Evolutionary conservation across 2,797 vertebrate species (phyloP), one percentile per base, ranked within the genome.

Genomic region (Aulostomus chinensis): DNA sequence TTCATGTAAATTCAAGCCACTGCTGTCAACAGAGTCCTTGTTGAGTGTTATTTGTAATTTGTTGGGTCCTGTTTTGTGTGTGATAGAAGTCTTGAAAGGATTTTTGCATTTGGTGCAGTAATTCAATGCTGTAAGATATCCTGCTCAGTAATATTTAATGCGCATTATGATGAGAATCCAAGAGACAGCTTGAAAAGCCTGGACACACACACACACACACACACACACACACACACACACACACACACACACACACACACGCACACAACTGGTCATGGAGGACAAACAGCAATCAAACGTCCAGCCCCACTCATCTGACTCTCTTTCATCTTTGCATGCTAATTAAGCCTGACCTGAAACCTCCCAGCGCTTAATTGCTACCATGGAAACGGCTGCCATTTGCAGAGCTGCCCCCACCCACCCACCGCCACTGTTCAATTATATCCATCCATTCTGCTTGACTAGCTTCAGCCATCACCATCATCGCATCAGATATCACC

Each of bases 301-400:
- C 51, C 58, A 35, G 63, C 53, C 41, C 49, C 48, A 72, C 50
- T 70, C 36, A 11, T 53, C 49, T 59, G 55, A 67, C 53, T 67
- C 66, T 47, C 77, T 84, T 89, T 90, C 67, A 90, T 88, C 84
- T 87, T 70, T 80, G 70, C 76, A 82, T 84, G 84, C 81, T 84
- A 83, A 89, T 88, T 88, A 83, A 83, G 83, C 84, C 84, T 68
- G 80, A 84, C 80, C 80, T 77, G 66, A 80, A 88, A 83, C 73
- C 72, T 80, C 57, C 67, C 32, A 67, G 77, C 38, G 57, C 63
- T 81, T 86, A 88, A 88, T 87, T 83, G 83, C 84, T 80, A 24
- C 87, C 78, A 82, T 83, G 82, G 77, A 74, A 86, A 88, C 74
- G 47, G 37, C 42, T 69, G 62, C 81, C 61, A 84, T 84, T 86